Evolutionary conservation across 2,888 invertebrate species (phyloP), one percentile per base, ranked within the genome.

Genomic region (Brenthis ino): DNA sequence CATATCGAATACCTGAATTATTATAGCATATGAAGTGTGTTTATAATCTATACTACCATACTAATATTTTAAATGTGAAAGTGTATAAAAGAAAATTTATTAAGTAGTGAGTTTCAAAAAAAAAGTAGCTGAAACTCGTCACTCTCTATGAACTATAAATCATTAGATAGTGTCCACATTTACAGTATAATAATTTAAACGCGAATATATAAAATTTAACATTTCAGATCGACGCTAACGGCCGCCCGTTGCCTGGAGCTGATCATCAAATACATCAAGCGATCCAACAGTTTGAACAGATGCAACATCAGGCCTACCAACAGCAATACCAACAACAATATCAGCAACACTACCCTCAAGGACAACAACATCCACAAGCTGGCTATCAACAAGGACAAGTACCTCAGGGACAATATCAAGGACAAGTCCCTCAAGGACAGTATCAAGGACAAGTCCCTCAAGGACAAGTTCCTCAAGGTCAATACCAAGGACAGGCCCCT

Each of bases 201-300:
- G 11, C 37, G 37, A 11, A 11, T 43, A 2, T 43, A 2, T 43
- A 28, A 43, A 14, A 6, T 43, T 43, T 8, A 14, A 24, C 11
- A 20, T 73, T 71, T 14, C 74, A 92, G 92, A 84, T 92, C 69
- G 91, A 89, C 74, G 85, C 85, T 13, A 85, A 90, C 68, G 91
- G 91, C 12, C 85, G 85, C 8, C 89, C 91, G 0, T 65, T 91
- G 3, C 89, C 92, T 2, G 91, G 91, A 6, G 85, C 89, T 0
- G 84, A 89, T 65, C 88, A 89, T 71, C 91, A 93, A 74, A 84
- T 91, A 47, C 85, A 88, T 43, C 87, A 87, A 73, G 88, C 87
- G 1, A 82, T 85, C 12, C 84, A 86, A 53, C 79, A 77, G 63
- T 84, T 80, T 73, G 82, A 83, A 16, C 70, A 76, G 28, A 70